A percentile compares a stretch with the other conserved stretches of the same genome.
These are phyloP conservation scores for Schizopygopsis malacanthus DNA, from an alignment of 2,797 vertebrate species.

Conservation along the genomic window DNA sequence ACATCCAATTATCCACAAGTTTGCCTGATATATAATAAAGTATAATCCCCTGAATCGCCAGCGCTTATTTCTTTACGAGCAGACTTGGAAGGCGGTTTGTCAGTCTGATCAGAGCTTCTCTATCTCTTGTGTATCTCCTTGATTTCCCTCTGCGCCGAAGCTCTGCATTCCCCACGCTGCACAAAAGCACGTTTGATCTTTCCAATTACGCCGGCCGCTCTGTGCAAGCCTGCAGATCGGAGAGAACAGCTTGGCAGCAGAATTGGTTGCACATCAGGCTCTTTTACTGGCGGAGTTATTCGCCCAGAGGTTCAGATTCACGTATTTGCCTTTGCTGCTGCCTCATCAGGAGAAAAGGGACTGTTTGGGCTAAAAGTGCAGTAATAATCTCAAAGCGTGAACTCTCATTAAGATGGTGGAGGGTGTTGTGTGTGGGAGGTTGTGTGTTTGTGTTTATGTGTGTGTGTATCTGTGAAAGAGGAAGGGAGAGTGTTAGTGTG, in stretches of 20 bases:
- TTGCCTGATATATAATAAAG: conserved; percentile 26
- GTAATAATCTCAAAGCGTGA: conserved; percentile 60
- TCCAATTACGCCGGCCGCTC: conserved; percentile 78
- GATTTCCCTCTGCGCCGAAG: conserved; percentile 76
- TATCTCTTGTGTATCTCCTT: conserved; percentile 68
- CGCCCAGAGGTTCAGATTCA: conserved; percentile 68
- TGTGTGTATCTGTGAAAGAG: conserved; percentile 17
- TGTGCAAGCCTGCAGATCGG: conserved; percentile 77
- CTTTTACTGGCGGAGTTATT: conserved; percentile 80
- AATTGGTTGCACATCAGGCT: conserved; percentile 79
- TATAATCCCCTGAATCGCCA: conserved; percentile 31
- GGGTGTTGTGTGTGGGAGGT: conserved; percentile 36
- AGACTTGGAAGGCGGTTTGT: conserved; percentile 52
- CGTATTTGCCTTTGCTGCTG: conserved; percentile 62
- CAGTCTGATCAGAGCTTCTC: conserved; percentile 58
- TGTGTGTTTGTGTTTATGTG: conserved; percentile 38
- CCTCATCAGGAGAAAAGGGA: conserved; percentile 71
- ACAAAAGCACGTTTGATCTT: conserved; percentile 83
- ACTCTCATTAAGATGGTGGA: conserved; percentile 59
- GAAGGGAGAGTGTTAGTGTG: conserved; percentile 31
- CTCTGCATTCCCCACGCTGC: conserved; percentile 75
- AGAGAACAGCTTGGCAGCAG: conserved; percentile 75
- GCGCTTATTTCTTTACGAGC: conserved; percentile 38
- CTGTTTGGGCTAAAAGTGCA: conserved; percentile 57
- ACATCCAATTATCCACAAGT: conserved; percentile 35